Evolutionary conservation across 2,888 invertebrate species (phyloP).

Genomic region (Cremastobaeus sp.): DNA sequence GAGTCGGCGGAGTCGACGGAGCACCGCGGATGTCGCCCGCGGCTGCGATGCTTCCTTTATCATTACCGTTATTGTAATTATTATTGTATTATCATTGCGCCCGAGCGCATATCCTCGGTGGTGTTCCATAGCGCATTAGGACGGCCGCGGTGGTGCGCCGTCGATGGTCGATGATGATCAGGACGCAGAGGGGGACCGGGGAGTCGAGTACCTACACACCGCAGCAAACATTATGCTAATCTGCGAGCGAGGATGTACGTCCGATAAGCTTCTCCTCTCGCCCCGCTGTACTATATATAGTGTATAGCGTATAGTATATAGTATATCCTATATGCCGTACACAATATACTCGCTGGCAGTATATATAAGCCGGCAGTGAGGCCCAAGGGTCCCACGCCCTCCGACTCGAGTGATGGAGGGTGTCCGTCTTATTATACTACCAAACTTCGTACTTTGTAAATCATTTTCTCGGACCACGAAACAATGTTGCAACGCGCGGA

Average conservation of each 20-base stretch:
- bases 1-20: neutral
- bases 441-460: conserved; percentile 51
- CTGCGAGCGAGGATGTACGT: conserved; percentile 76
- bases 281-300: too few relatives aligned
- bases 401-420: conserved; percentile 70
- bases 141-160: conserved; percentile 21
- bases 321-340: conserved; percentile 32
- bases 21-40: conserved; percentile 19
- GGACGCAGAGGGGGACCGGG: conserved; percentile 32
- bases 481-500: conserved; percentile 27
- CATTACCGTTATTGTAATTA: conserved; percentile 66
- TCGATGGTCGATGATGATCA: too few relatives aligned
- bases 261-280: conserved; percentile 73
- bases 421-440: conserved; percentile 48
- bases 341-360: conserved; percentile 70
- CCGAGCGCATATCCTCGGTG: conserved; percentile 55
- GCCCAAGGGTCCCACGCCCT: conserved; percentile 77
- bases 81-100: conserved; percentile 69
- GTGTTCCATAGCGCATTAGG: conserved; percentile 28
- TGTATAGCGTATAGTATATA: conserved; percentile 28
- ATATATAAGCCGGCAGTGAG: conserved; percentile 72
- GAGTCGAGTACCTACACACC: conserved; percentile 71
- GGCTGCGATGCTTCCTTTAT: conserved; percentile 59
- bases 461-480: conserved; percentile 16
- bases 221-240: conserved; percentile 78